phyloP scores from a whole-genome alignment of 2,797 vertebrate genomes.

The Anguilla megastoma region DNA sequence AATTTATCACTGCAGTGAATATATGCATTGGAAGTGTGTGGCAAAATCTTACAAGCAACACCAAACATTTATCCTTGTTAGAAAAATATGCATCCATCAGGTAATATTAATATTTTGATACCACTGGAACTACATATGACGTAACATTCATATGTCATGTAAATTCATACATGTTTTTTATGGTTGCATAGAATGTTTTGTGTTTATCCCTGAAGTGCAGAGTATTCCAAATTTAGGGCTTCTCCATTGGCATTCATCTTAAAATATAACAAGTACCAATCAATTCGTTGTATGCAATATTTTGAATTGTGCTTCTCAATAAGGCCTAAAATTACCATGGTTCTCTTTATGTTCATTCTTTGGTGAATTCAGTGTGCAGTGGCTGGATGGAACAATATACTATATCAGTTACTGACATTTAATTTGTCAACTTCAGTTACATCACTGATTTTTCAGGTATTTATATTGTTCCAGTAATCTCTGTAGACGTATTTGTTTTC shows the following conservation, averaged over 20 bases:
- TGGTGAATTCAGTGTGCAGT: neutral
- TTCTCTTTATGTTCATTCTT: neutral
- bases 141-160: neutral
- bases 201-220: neutral
- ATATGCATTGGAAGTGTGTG: neutral
- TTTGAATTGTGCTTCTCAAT: neutral
- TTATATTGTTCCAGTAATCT: neutral
- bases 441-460: neutral
- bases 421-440: neutral
- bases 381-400: neutral
- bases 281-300: neutral
- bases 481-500: neutral
- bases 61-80: neutral
- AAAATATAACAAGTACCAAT: neutral
- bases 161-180: neutral
- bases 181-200: neutral
- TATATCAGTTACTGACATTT: neutral
- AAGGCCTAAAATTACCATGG: neutral
- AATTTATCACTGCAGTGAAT: neutral
- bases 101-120: neutral
- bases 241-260: neutral
- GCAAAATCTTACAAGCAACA: neutral
- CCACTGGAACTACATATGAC: neutral
- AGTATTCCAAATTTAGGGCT: neutral
- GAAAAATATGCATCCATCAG: neutral